Evolutionary conservation across 2,797 vertebrate genomes (phyloP).

Genomic region (Salarias fasciatus): DNA sequence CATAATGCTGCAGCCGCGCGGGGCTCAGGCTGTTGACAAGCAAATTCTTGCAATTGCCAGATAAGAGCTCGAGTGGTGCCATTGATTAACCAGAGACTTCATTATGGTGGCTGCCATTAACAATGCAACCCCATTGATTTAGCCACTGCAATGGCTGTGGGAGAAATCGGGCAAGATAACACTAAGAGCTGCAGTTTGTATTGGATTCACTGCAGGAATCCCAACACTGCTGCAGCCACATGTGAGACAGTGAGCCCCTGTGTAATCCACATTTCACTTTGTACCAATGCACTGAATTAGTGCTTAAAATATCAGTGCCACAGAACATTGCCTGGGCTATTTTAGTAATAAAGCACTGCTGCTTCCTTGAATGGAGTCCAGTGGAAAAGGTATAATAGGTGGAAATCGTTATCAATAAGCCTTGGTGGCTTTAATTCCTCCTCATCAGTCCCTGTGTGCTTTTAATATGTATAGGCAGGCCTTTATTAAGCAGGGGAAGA

Average conservation of each 20-base stretch:
- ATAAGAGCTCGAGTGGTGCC: constrained; percentile 75
- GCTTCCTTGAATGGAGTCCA: constrained; percentile 33
- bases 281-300: constrained; percentile 43
- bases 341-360: constrained; percentile 35
- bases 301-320: constrained; percentile 62
- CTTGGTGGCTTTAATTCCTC: constrained; percentile 9
- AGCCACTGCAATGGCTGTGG: constrained; percentile 64
- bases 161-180: constrained; percentile 75
- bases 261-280: constrained; percentile 55
- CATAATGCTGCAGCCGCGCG: constrained; percentile 45
- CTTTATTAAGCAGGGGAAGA: constrained; percentile 24
- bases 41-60: constrained; percentile 72
- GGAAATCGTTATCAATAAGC: constrained; percentile 5
- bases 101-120: constrained; percentile 79
- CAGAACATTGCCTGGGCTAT: constrained; percentile 52
- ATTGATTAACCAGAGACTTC: constrained; percentile 81
- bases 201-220: constrained; percentile 69
- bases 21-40: constrained; percentile 68
- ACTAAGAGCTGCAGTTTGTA: constrained; percentile 57
- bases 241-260: constrained; percentile 57
- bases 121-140: constrained; percentile 78
- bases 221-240: constrained; percentile 46
- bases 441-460: constrained; percentile 5
- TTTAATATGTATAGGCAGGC: constrained; percentile 4
- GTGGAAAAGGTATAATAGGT: constrained; percentile 12